These are phyloP conservation scores for Linnaemya vulpina DNA, from an alignment of 2,888 invertebrate species.

Conservation along the genomic window DNA sequence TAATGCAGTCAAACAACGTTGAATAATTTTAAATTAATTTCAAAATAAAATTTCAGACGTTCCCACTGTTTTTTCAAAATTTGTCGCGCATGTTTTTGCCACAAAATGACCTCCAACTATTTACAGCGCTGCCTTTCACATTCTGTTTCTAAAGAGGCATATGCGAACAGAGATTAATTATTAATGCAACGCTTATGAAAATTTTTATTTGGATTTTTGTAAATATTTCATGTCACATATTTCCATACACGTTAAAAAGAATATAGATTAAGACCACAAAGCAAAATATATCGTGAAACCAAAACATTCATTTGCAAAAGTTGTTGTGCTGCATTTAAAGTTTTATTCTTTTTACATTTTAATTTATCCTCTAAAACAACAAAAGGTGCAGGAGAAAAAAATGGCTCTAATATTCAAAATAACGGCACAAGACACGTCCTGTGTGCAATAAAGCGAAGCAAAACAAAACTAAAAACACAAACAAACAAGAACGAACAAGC, in stretches of 20 bases:
- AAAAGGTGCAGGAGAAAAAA: not conserved
- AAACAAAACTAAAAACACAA: slow-evolving; percentile 10
- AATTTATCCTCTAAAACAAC: slow-evolving; percentile 62
- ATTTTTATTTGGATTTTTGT: slow-evolving; percentile 58
- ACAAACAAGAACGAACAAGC: slow-evolving; percentile 9
- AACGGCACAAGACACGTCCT: slow-evolving; percentile 65
- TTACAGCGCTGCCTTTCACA: not conserved
- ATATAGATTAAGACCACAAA: slow-evolving; percentile 26
- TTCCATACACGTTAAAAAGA: not conserved
- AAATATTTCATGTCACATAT: not conserved
- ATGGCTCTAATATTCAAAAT: slow-evolving; percentile 56
- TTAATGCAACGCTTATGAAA: slow-evolving; percentile 66
- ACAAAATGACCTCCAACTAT: slow-evolving; percentile 61
- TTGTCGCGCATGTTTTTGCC: not conserved
- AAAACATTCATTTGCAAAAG: slow-evolving; percentile 71
- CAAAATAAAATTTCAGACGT: not conserved
- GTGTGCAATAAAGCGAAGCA: slow-evolving; percentile 55
- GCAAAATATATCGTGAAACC: slow-evolving; percentile 66
- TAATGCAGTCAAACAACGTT: too few relatives aligned
- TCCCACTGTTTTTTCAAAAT: slow-evolving; percentile 2
- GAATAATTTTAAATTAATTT: not conserved
- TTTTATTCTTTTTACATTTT: slow-evolving; percentile 50
- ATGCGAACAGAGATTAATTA: slow-evolving; percentile 58
- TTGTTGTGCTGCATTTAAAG: slow-evolving; percentile 58
- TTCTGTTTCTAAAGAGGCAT: not conserved